phyloP scores from a whole-genome alignment of 2,797 vertebrate species.

The Pteronotus mesoamericanus region DNA sequence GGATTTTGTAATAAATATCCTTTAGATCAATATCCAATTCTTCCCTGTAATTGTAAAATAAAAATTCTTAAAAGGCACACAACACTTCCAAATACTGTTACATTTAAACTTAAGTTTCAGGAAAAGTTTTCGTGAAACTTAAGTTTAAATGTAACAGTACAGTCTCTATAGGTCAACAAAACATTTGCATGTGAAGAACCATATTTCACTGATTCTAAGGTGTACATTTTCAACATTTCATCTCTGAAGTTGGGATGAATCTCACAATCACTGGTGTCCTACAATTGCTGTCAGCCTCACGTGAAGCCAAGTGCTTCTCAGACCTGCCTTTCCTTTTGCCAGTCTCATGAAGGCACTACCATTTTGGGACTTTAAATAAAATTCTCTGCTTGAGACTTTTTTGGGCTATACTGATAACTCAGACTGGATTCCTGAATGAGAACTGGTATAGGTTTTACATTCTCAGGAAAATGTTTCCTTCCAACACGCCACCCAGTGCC shows the following conservation, averaged over 20 bases:
- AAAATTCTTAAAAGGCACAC: constrained; percentile 56
- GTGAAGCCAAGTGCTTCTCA: neutral
- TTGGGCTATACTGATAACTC: neutral
- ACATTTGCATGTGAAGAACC: neutral
- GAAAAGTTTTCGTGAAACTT: too few relatives aligned
- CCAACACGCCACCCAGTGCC: neutral
- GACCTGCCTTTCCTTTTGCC: neutral
- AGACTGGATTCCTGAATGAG: neutral
- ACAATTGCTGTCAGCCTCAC: neutral
- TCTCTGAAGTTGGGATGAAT: neutral
- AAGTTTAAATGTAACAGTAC: constrained; percentile 20
- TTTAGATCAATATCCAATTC: constrained; percentile 96
- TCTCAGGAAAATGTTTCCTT: neutral
- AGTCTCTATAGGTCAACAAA: neutral
- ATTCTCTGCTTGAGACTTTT: neutral
- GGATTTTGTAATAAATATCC: constrained; percentile 99
- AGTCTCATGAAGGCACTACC: neutral
- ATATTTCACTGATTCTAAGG: constrained; percentile 13
- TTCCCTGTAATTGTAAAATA: constrained; percentile 80
- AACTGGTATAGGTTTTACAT: neutral
- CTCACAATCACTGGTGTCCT: neutral
- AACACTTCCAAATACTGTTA: constrained; percentile 20
- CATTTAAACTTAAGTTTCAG: neutral
- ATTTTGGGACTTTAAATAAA: constrained; percentile 10
- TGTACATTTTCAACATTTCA: neutral